phyloP scores from a whole-genome alignment of 35 echinoderm and acorn worm genomes.

The Heliocidaris tuberculata region DNA sequence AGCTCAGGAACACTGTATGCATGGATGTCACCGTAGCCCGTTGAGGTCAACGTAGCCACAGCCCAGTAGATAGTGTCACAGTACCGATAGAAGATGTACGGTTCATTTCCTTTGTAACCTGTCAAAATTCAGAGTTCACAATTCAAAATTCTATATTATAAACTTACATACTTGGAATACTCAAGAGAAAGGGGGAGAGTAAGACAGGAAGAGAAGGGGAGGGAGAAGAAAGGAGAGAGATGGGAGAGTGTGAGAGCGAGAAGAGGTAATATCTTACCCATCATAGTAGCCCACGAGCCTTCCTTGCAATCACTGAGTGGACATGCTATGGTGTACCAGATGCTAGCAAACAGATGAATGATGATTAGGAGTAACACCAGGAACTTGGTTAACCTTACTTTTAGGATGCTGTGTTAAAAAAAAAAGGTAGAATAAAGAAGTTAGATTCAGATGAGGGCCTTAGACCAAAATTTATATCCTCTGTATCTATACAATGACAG shows the following conservation, averaged over 20 bases:
- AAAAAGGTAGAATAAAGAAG: conserved; percentile 21
- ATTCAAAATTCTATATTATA: no score
- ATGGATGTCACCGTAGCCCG: conserved; percentile 96
- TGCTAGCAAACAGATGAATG: conserved; percentile 92
- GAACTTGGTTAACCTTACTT: conserved; percentile 85
- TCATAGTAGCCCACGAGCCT: conserved; percentile 64
- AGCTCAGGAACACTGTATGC: conserved; percentile 82
- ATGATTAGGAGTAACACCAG: conserved; percentile 81
- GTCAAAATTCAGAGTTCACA: not conserved
- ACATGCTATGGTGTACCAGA: conserved; percentile 94
- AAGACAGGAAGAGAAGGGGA: not conserved
- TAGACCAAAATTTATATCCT: no score
- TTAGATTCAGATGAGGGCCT: not conserved
- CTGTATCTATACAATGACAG: no score
- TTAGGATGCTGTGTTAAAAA: conserved; percentile 71
- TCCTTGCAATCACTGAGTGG: conserved; percentile 63
- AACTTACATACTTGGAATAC: no score
- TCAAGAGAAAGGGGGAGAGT: not conserved
- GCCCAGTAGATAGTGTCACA: conserved; percentile 93
- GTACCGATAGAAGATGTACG: conserved; percentile 54
- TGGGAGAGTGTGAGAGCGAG: no score
- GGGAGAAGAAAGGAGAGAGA: not conserved
- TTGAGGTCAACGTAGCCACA: conserved; percentile 94
- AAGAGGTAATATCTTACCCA: conserved; percentile 53
- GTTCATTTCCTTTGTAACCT: conserved; percentile 49